These are phyloP conservation scores for Bradypodion pumilum DNA, from an alignment of 2,797 vertebrate species.

Conservation along the genomic window DNA sequence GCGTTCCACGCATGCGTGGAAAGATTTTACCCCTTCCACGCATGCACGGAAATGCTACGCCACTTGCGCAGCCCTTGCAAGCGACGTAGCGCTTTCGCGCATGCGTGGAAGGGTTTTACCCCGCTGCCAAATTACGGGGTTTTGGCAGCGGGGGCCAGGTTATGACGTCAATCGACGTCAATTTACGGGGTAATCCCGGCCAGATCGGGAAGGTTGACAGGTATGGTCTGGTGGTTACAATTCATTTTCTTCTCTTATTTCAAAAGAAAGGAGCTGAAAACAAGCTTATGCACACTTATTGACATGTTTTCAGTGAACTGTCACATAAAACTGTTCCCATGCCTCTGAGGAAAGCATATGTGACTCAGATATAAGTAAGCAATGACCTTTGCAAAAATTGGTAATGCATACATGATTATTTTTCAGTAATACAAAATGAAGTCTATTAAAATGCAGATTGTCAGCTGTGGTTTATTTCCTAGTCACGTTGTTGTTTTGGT, in stretches of 20 bases:
- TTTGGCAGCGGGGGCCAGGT: too few species aligned
- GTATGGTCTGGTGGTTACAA: too few species aligned
- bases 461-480: constrained; percentile 30
- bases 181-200: too few species aligned
- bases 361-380: constrained; percentile 20
- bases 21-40: too few species aligned
- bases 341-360: not conserved
- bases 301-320: not conserved
- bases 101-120: too few species aligned
- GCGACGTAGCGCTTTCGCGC: too few species aligned
- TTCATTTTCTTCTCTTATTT: constrained; percentile 8
- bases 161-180: too few species aligned
- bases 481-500: constrained; percentile 34
- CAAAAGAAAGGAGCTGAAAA: not conserved
- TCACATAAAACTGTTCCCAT: constrained; percentile 3
- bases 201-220: too few species aligned
- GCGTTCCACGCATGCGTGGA: too few species aligned
- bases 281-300: not conserved
- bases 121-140: too few species aligned
- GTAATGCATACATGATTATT: constrained; percentile 14
- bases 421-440: not conserved
- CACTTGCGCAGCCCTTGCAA: too few species aligned
- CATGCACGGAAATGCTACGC: too few species aligned
- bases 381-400: constrained; percentile 7
- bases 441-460: constrained; percentile 26